Evolutionary conservation across 2,113 vertebrate genomes (phyloP).

Genomic region (Anguilla japonica): DNA sequence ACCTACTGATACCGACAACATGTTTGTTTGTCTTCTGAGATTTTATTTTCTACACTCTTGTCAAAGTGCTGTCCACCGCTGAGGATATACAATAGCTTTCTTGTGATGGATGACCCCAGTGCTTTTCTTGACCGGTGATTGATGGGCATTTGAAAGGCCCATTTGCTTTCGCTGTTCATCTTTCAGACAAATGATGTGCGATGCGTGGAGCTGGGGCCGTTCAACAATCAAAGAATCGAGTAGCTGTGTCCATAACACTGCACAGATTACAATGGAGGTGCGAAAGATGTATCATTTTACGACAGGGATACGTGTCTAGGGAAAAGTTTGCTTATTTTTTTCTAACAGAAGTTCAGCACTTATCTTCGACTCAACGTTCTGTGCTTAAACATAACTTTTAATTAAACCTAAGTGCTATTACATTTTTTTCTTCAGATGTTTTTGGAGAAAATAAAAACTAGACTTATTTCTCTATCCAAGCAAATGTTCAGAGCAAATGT

Average conservation of each 20-base stretch:
- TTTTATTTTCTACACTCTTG: not conserved
- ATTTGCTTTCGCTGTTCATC: constrained; percentile 17
- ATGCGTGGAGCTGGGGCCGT: not conserved
- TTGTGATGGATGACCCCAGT: not conserved
- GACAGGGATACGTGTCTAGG: too few relatives aligned
- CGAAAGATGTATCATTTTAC: not conserved
- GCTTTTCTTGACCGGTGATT: constrained; percentile 6
- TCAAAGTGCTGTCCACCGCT: not conserved
- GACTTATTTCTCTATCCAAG: too few relatives aligned
- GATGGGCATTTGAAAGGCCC: constrained; percentile 20
- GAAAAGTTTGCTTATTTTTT: not conserved
- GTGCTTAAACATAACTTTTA: not conserved
- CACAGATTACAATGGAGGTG: not conserved
- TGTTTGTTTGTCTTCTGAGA: not conserved
- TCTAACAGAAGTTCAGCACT: not conserved
- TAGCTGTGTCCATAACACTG: not conserved
- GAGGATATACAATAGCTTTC: not conserved
- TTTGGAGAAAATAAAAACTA: too few relatives aligned
- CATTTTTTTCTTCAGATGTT: not conserved
- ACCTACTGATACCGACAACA: not conserved
- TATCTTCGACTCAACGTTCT: not conserved
- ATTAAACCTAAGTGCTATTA: not conserved
- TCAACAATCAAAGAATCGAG: not conserved
- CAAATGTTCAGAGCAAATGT: too few relatives aligned
- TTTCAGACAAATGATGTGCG: not conserved